Base-by-base conservation (phyloP, 2,797 vertebrate genomes). In the Columba guinea region DNA sequence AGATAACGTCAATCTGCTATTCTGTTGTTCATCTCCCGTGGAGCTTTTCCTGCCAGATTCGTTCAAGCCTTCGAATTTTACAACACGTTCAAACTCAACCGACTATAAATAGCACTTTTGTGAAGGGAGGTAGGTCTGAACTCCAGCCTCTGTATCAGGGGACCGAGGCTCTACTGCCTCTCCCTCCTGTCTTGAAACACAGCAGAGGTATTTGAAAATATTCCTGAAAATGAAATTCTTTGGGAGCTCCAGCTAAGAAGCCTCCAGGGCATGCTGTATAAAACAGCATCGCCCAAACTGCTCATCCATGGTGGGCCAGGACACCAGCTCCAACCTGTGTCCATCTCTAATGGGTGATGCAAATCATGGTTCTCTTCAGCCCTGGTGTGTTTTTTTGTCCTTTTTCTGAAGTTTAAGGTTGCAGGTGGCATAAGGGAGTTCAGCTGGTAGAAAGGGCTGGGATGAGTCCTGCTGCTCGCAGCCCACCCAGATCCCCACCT, bases 331-430 rank as follows among this genome's bases (percentile, higher is more conserved):
- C 44, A 28, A 49, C 26, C n/a, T 32, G 16, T 11, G 18, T n/a
- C 51, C 3, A 0, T 60, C 58, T 44, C 39, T 4, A 35, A 13
- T 0, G 0, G 13, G n/a, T 13, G 27, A 49, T 44, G 10, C 27
- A 16, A n/a, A 17, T 44, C 35, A 1, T 41, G 1, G 2, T 32
- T 24, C n/a, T 32, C 18, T 48, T 87, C 24, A 3, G 32, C 35
- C 63, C 13, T 2, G 0, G 8, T 22, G 32, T 32, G 2, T 17
- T 53, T 44, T 53, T 44, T 39, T 52, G 39, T 53, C 39, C 34
- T 65, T 70, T 32, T 53, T 28, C 41, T 70, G 74, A 37, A 71
- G 22, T n/a, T 39, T 14, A 32, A 60, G 52, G 53, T 13, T 28
- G 27, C 27, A 21, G 60, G 2, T 46, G 73, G 22, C 20, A 14